Conservation (phyloP, 2,113 vertebrate genomes). For the Pampusana beccarii region DNA sequence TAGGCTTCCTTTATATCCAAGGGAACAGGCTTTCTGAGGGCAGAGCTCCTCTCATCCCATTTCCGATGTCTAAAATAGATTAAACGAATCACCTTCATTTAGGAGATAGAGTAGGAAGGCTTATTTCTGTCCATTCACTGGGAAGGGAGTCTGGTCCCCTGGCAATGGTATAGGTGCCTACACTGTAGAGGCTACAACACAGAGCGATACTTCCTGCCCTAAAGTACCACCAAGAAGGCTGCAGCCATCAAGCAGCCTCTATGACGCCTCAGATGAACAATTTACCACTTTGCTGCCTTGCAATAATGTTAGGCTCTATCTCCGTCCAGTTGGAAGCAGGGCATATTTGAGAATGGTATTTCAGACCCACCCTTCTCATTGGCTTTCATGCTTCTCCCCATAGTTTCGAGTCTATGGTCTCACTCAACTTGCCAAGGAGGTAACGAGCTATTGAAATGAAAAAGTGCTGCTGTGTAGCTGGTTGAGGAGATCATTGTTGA, state of each 20-base stretch:
- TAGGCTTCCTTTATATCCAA: background rate
- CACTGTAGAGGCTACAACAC: background rate
- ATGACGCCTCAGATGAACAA: background rate
- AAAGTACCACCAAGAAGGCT: background rate
- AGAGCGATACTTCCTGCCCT: background rate
- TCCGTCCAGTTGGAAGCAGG: background rate
- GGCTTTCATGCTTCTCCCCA: slow-evolving; percentile 25
- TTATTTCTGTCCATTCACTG: slow-evolving; percentile 12
- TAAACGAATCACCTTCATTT: background rate
- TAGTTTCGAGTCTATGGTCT: background rate
- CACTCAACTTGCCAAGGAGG: slow-evolving; percentile 14
- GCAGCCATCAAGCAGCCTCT: background rate
- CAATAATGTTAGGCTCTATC: background rate
- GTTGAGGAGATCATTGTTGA: slow-evolving; percentile 55
- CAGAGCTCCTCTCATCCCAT: slow-evolving; percentile 37
- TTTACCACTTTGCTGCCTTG: background rate
- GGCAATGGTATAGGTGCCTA: background rate
- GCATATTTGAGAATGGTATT: background rate
- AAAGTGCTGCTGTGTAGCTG: slow-evolving; percentile 5
- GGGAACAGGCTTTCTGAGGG: slow-evolving; percentile 34
- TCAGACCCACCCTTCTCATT: background rate
- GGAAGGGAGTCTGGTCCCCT: background rate
- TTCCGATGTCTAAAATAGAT: slow-evolving; percentile 21
- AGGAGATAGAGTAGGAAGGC: slow-evolving; percentile 15
- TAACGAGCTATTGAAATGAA: slow-evolving; percentile 38